Evolutionary conservation across 2,113 vertebrate genomes (phyloP).

Genomic region (Pseudopipra pipra): DNA sequence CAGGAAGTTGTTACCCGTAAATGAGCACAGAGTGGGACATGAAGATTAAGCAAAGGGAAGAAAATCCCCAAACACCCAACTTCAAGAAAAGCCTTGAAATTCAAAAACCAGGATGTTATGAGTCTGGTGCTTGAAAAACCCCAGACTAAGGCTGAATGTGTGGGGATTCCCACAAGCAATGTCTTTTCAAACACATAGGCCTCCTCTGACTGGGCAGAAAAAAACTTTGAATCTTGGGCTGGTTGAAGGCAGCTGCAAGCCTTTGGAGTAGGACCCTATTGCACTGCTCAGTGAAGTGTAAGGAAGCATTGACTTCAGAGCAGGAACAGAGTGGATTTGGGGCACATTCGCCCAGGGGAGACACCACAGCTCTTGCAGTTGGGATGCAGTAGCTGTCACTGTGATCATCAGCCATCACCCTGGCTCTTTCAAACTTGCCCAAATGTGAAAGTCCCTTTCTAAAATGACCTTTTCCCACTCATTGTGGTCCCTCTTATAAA

Average conservation of each 20-base stretch:
- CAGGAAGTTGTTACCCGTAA: not conserved
- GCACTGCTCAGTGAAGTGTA: not conserved
- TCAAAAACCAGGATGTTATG: not conserved
- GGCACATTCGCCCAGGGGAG: not conserved
- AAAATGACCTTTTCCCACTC: not conserved
- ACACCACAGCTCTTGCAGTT: not conserved
- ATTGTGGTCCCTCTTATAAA: not conserved
- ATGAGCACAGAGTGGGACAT: not conserved
- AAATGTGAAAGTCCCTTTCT: not conserved
- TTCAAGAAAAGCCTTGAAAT: not conserved
- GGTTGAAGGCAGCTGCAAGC: rapidly evolving
- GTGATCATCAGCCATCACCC: rapidly evolving
- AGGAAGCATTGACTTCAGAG: not conserved
- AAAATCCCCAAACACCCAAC: not conserved
- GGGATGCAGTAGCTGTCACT: too few relatives aligned
- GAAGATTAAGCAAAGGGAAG: not conserved
- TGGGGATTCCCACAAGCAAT: not conserved
- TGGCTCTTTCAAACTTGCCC: not conserved
- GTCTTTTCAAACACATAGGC: not conserved
- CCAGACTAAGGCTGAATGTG: not conserved
- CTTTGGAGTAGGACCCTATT: not conserved
- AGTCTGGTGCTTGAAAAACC: not conserved
- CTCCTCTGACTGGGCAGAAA: not conserved
- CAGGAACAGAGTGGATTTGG: not conserved
- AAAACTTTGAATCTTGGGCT: not conserved